Base-by-base conservation (phyloP, 30 jellyfish, hydroid and myxozoan species). In the Aurelia sp. region DNA sequence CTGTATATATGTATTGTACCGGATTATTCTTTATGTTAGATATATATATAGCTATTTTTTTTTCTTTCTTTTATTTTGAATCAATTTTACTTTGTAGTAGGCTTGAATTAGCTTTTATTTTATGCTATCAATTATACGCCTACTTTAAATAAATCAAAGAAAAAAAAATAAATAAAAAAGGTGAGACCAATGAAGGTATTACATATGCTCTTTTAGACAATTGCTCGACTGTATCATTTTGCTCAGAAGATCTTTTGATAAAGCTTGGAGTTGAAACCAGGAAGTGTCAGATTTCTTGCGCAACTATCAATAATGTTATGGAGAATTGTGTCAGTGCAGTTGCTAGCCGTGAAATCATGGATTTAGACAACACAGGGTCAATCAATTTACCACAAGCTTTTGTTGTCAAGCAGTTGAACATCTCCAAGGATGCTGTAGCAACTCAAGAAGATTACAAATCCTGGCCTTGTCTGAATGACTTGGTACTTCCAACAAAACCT, bases 191-290 rank as follows among this genome's bases (percentile, higher is more conserved):
- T 68, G 87, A 13, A 53, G 61, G 35, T 20, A 81, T 19, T 6
- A 81, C 84, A 40, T 81, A 81, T 51, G 93, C 88, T 40, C 93
- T 84, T 64, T 72, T 84, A 51, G 81, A 61, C 87, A 84, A 59
- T 60, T 88, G 93, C 17, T 84, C 93, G 9, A 84, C 86, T 70
- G 87, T 88, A 24, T 71, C 93, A 20, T 84, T 70, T 74, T 71
- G 87, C 74, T 30, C 78, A 61, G 74, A 84, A 55, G 93, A 71
- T 72, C 92, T 84, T 12, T 60, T 84, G 87, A 12, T 18, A 13
- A 57, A 84, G 72, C 93, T 71, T 24, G 87, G 87, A 40, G 61
- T 71, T 38, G 76, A 63, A 18, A 84, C 78, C 55, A 84, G 20
- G 69, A 71, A 73, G 65, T 72, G 87, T 64, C 87, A 63, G 33